Evolutionary conservation across 2,797 vertebrate genomes (phyloP).

Genomic region (Scyliorhinus canicula): DNA sequence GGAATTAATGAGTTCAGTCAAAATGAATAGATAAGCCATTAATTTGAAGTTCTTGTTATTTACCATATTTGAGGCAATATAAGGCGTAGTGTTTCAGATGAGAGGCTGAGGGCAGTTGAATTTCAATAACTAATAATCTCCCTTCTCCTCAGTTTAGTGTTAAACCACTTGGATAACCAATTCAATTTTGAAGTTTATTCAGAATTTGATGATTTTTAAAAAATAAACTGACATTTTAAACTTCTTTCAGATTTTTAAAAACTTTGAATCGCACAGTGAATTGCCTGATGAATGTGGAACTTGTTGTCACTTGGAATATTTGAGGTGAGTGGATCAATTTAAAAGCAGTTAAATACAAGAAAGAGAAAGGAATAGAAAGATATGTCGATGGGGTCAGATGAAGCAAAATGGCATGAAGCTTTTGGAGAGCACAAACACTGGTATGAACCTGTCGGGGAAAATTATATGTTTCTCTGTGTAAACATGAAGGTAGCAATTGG

Average conservation of each 20-base stretch:
- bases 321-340: background rate
- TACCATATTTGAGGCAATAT: conserved; percentile 22
- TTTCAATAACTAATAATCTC: background rate
- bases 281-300: background rate
- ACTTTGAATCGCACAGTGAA: background rate
- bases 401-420: background rate
- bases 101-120: conserved; percentile 13
- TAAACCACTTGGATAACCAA: background rate
- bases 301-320: background rate
- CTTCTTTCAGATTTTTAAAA: background rate
- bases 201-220: background rate
- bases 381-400: background rate
- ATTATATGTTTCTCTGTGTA: background rate
- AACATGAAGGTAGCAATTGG: background rate
- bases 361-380: background rate
- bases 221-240: background rate
- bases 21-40: conserved; percentile 38
- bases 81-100: conserved; percentile 8
- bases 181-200: conserved; percentile 5
- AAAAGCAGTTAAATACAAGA: background rate
- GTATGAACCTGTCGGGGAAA: background rate
- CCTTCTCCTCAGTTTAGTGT: background rate
- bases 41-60: conserved; percentile 35
- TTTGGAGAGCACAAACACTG: background rate
- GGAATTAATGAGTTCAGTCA: conserved; percentile 38